Conservation (phyloP, 2,797 vertebrate genomes). For the Muscicapa comitata region DNA sequence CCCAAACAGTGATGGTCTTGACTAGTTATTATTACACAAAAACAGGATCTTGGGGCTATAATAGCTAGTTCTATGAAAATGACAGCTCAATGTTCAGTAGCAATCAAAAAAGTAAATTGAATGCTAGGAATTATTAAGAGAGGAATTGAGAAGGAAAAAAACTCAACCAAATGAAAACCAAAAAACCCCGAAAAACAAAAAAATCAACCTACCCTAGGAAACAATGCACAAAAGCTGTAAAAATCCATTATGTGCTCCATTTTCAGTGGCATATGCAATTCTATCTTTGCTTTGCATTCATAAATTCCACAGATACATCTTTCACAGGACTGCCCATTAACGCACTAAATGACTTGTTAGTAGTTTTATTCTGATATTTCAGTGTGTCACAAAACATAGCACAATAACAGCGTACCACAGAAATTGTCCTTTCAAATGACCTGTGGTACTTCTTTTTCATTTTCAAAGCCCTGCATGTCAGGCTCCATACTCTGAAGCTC, state of each 20-base stretch:
- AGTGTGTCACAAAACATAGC: not conserved
- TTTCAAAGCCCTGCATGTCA: not conserved
- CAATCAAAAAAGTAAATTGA: slow-evolving; percentile 12
- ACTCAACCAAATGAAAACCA: not conserved
- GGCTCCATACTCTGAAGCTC: not conserved
- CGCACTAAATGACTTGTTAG: not conserved
- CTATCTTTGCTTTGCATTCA: not conserved
- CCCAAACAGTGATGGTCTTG: not conserved
- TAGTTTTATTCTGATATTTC: not conserved
- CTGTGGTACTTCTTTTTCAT: not conserved
- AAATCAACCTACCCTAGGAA: accelerated
- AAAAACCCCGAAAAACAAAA: not conserved
- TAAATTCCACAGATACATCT: not conserved
- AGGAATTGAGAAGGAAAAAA: not conserved
- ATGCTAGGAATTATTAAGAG: not conserved
- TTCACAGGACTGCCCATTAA: not conserved
- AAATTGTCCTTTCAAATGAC: not conserved
- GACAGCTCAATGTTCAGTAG: not conserved
- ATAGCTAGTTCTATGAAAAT: not conserved
- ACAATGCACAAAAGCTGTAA: not conserved
- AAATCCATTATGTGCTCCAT: not conserved
- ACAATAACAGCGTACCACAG: not conserved
- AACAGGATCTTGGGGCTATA: not conserved
- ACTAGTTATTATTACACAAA: not conserved
- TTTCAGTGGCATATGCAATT: not conserved